Evolutionary conservation across 1,140 invertebrate species (phyloP), one percentile per base, ranked within the genome.

Genomic region (Nomia melanderi): DNA sequence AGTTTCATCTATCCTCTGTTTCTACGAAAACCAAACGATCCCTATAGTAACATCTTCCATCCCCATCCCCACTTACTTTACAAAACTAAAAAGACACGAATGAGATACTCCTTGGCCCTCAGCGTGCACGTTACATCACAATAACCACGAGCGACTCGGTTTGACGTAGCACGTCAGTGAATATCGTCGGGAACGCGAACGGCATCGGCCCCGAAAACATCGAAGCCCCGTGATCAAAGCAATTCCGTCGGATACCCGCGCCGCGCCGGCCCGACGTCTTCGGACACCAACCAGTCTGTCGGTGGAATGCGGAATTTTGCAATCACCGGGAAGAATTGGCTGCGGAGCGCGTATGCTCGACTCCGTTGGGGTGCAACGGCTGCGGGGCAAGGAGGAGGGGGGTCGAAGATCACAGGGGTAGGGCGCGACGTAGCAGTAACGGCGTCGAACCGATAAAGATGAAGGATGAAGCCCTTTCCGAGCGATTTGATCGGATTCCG

Each of bases 401-500:
- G 39, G n/a, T n/a, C n/a, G n/a, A n/a, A 39, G 39, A 14, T 11
- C 0, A 2, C 23, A 14, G 53, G 23, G 8, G 8, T 8, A 7
- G 9, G 53, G 5, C 8, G 54, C 65, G 50, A 56, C 33, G 44
- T 25, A 8, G 33, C 23, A 47, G 20, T 25, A 44, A 53, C 57
- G 66, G 23, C 70, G 50, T 39, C 62, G 75, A 86, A 72, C 63
- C 76, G 75, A 86, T 81, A 81, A 79, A 69, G 75, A 83, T 69
- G 74, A 84, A 79, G 76, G 66, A 83, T 74, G 74, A 82, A 87
- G 75, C 79, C 85, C 79, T 78, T 87, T 86, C 76, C 73, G 67
- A 79, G 63, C 62, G 82, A 80, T 84, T 86, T 86, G 77, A 84
- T 86, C 79, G 76, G 78, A 86, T 87, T 82, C 80, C 76, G 77